Conservation (phyloP, 2,888 invertebrate species). For the Aspidiotus destructor region DNA sequence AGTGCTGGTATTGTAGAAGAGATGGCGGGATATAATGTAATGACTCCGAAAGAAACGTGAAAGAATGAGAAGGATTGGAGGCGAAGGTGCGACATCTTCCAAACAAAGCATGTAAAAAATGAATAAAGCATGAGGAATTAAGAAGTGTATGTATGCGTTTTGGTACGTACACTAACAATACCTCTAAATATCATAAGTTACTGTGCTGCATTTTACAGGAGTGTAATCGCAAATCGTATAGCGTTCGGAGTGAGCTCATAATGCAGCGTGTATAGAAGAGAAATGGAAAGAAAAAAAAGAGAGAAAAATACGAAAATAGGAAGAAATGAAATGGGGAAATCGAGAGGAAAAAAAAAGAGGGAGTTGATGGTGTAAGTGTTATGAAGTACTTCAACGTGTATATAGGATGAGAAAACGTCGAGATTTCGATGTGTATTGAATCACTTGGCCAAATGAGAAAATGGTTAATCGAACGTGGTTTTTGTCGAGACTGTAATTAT, state of each 20-base stretch:
- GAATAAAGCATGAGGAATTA: conserved; percentile 1
- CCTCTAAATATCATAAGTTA: background rate
- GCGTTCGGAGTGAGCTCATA: background rate
- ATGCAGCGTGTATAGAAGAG: background rate
- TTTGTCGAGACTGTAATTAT: too few species aligned
- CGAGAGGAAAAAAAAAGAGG: too few species aligned
- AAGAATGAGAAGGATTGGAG: background rate
- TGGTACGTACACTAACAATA: background rate
- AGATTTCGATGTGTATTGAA: too few species aligned
- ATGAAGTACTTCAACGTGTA: too few species aligned
- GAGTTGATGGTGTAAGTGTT: too few species aligned
- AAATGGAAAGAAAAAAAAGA: background rate
- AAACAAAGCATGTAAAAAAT: background rate
- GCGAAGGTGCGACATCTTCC: conserved; percentile 1
- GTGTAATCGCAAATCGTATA: too few species aligned
- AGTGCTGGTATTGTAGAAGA: background rate
- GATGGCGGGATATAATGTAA: background rate
- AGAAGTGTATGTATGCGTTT: background rate
- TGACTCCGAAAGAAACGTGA: background rate
- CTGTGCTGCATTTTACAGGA: too few species aligned
- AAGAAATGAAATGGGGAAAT: background rate
- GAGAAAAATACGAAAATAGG: background rate
- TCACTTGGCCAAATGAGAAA: too few species aligned
- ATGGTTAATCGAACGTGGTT: too few species aligned
- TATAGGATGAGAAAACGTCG: too few species aligned